phyloP scores from a whole-genome alignment of 2,113 vertebrate genomes.

The Papio anubis region DNA sequence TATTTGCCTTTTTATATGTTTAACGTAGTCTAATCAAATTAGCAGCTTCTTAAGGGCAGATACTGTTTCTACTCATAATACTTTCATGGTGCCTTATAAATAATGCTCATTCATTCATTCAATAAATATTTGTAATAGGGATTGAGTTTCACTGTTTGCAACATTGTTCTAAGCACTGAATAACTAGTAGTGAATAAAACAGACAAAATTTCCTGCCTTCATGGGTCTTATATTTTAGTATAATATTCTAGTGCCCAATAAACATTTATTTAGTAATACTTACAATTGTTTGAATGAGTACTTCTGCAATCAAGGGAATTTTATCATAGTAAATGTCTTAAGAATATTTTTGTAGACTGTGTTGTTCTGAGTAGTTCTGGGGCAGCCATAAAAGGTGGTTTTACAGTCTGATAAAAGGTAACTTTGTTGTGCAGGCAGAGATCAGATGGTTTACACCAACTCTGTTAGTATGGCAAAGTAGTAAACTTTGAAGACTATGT shows the following conservation, averaged over 20 bases:
- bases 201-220: neutral
- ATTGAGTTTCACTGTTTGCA: neutral
- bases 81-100: neutral
- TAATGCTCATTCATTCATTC: neutral
- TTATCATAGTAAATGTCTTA: neutral
- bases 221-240: neutral
- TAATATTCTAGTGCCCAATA: neutral
- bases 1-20: neutral
- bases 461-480: neutral
- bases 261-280: neutral
- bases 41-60: neutral
- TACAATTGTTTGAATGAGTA: neutral
- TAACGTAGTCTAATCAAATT: neutral
- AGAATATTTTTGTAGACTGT: neutral
- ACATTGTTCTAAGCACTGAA: neutral
- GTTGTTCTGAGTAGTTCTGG: neutral
- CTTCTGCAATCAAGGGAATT: neutral
- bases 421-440: neutral
- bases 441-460: neutral
- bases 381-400: neutral
- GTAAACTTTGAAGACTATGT: neutral
- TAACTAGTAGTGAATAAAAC: neutral
- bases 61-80: neutral
- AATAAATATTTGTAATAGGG: neutral
- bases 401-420: neutral